Conservation (phyloP, 2,888 invertebrate genomes). For the Stramonita haemastoma region DNA sequence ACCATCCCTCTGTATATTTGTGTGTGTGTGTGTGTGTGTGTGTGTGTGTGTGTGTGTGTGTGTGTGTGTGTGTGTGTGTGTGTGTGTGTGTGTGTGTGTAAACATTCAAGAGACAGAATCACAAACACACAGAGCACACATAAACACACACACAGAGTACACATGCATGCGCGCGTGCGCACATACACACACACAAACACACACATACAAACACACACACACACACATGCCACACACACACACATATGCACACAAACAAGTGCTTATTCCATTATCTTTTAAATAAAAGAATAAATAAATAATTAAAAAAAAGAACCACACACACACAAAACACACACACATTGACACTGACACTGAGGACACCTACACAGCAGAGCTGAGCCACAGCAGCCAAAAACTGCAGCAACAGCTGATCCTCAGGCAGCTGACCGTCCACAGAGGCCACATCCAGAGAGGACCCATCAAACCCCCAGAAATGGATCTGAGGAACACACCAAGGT, state of each 20-base stretch:
- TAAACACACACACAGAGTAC: background rate
- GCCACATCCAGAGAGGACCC: conserved; percentile 30
- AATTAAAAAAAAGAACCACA: background rate
- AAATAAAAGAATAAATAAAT: background rate
- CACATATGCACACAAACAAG: background rate
- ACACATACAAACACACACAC: background rate
- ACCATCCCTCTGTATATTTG: too few relatives aligned
- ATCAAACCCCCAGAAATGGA: conserved; percentile 28
- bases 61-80: too few relatives aligned
- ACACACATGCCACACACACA: background rate
- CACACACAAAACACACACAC: background rate
- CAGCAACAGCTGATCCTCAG: conserved; percentile 22
- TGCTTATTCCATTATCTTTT: background rate
- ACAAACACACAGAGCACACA: too few relatives aligned
- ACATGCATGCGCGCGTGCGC: background rate
- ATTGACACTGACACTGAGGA: background rate
- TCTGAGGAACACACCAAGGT: background rate
- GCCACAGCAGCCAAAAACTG: conserved; percentile 1
- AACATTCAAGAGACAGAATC: too few relatives aligned
- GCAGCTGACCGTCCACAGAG: background rate
- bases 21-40: too few relatives aligned
- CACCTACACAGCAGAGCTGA: conserved; percentile 26
- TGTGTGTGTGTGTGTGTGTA: too few relatives aligned
- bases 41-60: too few relatives aligned
- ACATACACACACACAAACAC: background rate